These are phyloP conservation scores for Melitaea athalia DNA, from an alignment of 2,888 invertebrate species.

Conservation along the genomic window DNA sequence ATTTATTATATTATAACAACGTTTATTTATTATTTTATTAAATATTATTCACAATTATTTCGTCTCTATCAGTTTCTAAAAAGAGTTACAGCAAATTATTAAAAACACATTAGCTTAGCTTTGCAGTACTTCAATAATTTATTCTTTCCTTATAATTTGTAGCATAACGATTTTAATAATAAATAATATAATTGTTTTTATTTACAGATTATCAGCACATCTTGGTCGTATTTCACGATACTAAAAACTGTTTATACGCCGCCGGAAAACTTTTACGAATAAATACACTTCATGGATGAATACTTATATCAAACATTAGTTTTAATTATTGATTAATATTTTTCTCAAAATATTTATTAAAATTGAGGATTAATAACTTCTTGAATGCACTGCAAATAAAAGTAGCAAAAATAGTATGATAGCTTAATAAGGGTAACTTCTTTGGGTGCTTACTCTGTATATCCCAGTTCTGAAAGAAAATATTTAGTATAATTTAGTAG, in stretches of 20 bases:
- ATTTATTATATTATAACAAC: too few relatives aligned
- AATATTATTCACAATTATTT: too few relatives aligned
- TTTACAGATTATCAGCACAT: slow-evolving; percentile 56
- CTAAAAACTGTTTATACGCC: slow-evolving; percentile 63
- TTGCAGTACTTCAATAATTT: too few relatives aligned
- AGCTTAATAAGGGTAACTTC: slow-evolving; percentile 33
- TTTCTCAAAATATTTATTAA: not conserved
- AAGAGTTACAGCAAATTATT: too few relatives aligned
- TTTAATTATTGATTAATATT: not conserved
- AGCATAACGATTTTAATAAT: too few relatives aligned
- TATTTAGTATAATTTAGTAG: not conserved
- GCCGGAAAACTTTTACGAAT: slow-evolving; percentile 25
- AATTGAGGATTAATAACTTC: not conserved
- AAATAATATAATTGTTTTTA: not conserved
- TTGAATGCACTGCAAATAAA: not conserved
- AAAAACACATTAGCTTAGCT: too few relatives aligned
- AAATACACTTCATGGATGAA: not conserved
- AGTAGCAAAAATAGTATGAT: not conserved
- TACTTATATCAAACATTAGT: not conserved
- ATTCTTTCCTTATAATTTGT: too few relatives aligned
- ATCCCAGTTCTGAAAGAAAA: slow-evolving; percentile 37
- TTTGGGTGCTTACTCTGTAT: slow-evolving; percentile 38
- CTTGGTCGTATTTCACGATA: slow-evolving; percentile 75
- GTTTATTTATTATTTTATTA: too few relatives aligned
- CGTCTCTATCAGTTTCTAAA: too few relatives aligned